Conservation (phyloP, 2,797 vertebrate species). For the Poliocrania exsul region DNA sequence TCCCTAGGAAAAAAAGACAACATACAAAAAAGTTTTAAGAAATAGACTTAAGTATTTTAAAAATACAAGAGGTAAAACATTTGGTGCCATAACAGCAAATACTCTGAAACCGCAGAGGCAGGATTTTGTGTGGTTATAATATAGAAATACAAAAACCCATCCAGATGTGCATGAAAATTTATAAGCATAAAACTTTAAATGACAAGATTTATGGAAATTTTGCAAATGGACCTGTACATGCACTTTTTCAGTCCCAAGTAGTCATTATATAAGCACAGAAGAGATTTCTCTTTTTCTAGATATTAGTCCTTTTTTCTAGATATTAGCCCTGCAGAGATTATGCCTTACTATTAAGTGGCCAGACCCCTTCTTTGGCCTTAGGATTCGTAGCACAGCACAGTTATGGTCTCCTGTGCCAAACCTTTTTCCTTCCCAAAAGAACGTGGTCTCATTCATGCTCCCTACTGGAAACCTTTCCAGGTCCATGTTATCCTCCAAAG, state of each 20-base stretch:
- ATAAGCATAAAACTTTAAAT: background rate
- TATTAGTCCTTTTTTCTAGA: background rate
- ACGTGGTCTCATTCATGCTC: background rate
- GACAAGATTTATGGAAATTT: background rate
- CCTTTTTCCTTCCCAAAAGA: background rate
- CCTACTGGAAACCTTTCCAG: background rate
- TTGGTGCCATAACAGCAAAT: background rate
- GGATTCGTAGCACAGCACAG: background rate
- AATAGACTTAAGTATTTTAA: background rate
- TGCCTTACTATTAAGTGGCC: background rate
- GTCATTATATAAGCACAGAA: background rate
- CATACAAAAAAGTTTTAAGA: conserved; percentile 22
- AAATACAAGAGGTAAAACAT: background rate
- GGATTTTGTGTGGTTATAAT: background rate
- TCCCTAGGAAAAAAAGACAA: conserved; percentile 80
- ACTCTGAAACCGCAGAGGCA: background rate
- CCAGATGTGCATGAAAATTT: background rate
- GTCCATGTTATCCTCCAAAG: background rate
- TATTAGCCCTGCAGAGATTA: background rate
- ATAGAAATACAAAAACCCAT: background rate
- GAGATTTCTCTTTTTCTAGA: background rate
- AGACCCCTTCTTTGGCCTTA: background rate
- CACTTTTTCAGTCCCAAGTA: background rate
- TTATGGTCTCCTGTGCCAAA: background rate
- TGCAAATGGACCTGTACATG: background rate